Evolutionary conservation across 1,140 invertebrate genomes (phyloP).

Genomic region (Drosophila melanogaster): DNA sequence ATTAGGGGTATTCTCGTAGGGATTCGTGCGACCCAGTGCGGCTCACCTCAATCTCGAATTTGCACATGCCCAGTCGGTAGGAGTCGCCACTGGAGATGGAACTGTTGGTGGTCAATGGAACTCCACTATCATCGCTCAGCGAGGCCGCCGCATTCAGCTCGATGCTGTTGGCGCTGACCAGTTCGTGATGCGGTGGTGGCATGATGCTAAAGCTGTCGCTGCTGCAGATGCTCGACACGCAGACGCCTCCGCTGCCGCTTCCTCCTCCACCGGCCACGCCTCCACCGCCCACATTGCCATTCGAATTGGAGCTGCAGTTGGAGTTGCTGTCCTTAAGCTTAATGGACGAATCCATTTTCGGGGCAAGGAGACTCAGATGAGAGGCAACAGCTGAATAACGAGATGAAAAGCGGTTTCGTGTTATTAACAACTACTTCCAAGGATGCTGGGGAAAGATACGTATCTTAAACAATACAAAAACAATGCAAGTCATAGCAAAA

Average conservation of each 20-base stretch:
- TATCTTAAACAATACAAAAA: neutral
- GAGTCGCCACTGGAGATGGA: conserved; percentile 86
- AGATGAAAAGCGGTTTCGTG: neutral
- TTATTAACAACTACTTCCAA: neutral
- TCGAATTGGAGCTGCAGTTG: conserved; percentile 46
- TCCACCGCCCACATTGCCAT: conserved; percentile 41
- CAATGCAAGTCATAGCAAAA: neutral
- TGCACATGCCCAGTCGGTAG: conserved; percentile 85
- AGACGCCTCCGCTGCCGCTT: conserved; percentile 26
- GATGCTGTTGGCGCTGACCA: conserved; percentile 81
- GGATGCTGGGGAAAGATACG: neutral
- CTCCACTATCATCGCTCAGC: conserved; percentile 86
- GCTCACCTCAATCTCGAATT: conserved; percentile 85
- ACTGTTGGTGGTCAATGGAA: conserved; percentile 86
- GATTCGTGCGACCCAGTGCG: neutral
- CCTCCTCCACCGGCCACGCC: conserved; percentile 7
- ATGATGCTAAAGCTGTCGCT: conserved; percentile 80
- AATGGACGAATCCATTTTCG: conserved; percentile 79
- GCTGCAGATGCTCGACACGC: conserved; percentile 66
- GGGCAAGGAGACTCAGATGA: conserved; percentile 36
- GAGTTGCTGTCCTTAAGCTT: conserved; percentile 74
- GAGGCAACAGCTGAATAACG: conserved; percentile 34
- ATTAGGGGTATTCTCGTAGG: neutral
- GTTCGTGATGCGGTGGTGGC: conserved; percentile 68
- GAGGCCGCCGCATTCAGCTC: conserved; percentile 82